These are phyloP conservation scores for Phrynosoma platyrhinos DNA, from an alignment of 2,113 vertebrate genomes.

Conservation along the genomic window DNA sequence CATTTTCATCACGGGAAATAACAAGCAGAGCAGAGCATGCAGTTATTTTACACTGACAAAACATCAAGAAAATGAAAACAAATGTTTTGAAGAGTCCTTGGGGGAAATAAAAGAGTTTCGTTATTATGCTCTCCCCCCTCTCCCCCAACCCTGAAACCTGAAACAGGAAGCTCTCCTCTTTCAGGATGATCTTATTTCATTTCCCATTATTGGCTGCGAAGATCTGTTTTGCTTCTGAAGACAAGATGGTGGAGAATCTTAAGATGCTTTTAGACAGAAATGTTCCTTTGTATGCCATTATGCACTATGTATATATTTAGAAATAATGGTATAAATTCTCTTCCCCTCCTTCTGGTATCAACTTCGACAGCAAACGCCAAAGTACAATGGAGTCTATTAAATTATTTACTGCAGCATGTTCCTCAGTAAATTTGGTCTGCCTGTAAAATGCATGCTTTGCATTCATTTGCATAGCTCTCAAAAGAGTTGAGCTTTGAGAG, in stretches of 20 bases:
- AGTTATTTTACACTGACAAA: slow-evolving; percentile 65
- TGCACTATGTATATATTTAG: slow-evolving; percentile 56
- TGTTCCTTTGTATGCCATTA: slow-evolving; percentile 45
- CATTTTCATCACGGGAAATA: slow-evolving; percentile 60
- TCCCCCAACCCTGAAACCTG: slow-evolving; percentile 40
- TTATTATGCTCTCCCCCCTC: slow-evolving; percentile 65
- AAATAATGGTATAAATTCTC: slow-evolving; percentile 54
- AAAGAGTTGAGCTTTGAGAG: slow-evolving; percentile 3
- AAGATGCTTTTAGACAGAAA: slow-evolving; percentile 49
- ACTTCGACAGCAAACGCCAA: slow-evolving; percentile 32
- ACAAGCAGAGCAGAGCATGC: slow-evolving; percentile 56
- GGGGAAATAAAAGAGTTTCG: slow-evolving; percentile 67
- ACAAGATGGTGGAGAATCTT: slow-evolving; percentile 59
- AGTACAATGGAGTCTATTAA: slow-evolving; percentile 12
- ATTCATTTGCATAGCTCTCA: slow-evolving; percentile 27
- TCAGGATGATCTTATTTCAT: slow-evolving; percentile 70
- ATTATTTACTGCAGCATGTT: neutral
- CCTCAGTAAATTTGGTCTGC: slow-evolving; percentile 11
- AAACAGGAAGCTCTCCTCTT: slow-evolving; percentile 70
- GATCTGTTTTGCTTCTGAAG: slow-evolving; percentile 64
- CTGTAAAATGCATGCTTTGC: slow-evolving; percentile 12
- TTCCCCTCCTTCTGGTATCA: slow-evolving; percentile 36
- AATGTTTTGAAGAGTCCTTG: slow-evolving; percentile 68
- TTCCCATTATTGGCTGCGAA: slow-evolving; percentile 60
- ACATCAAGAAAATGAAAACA: slow-evolving; percentile 78